phyloP scores from a whole-genome alignment of 2,797 vertebrate species.

The Helarctos malayanus region DNA sequence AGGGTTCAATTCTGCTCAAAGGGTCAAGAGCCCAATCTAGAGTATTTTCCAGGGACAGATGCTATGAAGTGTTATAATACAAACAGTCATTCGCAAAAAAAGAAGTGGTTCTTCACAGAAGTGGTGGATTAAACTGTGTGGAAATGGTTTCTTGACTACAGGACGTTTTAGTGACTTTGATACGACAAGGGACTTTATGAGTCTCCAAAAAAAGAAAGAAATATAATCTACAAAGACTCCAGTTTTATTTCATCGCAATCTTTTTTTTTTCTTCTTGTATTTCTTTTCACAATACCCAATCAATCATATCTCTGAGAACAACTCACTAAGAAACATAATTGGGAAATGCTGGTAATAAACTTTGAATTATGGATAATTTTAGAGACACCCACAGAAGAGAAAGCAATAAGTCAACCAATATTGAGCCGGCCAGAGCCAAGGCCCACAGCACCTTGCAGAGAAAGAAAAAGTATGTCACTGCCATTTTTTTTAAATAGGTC shows the following conservation, averaged over 20 bases:
- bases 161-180: background rate
- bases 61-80: background rate
- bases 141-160: background rate
- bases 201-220: background rate
- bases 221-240: background rate
- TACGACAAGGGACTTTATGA: background rate
- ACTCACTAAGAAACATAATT: background rate
- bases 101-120: background rate
- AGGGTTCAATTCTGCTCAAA: background rate
- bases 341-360: background rate
- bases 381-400: background rate
- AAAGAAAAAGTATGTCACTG: no score
- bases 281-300: background rate
- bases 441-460: background rate
- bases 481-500: background rate
- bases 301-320: background rate
- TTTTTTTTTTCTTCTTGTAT: background rate
- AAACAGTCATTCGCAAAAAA: background rate
- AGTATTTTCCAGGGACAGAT: background rate
- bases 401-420: background rate
- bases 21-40: background rate
- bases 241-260: background rate
- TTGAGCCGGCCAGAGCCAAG: background rate
- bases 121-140: background rate
- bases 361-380: background rate